Evolutionary conservation across 1,140 invertebrate genomes (phyloP).

Genomic region (Caenorhabditis inopinata): DNA sequence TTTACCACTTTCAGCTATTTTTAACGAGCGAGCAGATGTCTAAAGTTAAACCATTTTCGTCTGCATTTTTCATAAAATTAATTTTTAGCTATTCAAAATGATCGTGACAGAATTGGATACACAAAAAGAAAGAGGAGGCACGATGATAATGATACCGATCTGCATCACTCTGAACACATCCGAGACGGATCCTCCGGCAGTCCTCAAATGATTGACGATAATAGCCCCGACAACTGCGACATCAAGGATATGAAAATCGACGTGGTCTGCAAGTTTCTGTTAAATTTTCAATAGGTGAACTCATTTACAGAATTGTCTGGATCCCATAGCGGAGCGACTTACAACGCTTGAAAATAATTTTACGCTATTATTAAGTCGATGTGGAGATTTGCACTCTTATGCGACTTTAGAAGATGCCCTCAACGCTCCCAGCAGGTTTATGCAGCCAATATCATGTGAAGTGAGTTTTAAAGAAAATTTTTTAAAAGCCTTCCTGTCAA

Average conservation of each 20-base stretch:
- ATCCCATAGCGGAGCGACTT: slow-evolving; percentile 59
- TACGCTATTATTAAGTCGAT: slow-evolving; percentile 59
- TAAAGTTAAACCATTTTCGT: no score
- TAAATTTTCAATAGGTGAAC: no score
- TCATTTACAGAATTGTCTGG: background rate
- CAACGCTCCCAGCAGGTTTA: slow-evolving; percentile 56
- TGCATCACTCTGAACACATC: background rate
- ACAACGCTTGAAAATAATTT: slow-evolving; percentile 64
- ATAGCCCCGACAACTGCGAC: slow-evolving; percentile 3
- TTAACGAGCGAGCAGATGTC: no score
- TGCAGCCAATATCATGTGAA: slow-evolving; percentile 60
- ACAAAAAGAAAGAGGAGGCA: slow-evolving; percentile 59
- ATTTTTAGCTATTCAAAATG: slow-evolving; percentile 63
- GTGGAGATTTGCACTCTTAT: slow-evolving; percentile 54
- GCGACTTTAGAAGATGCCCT: slow-evolving; percentile 60
- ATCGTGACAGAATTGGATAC: slow-evolving; percentile 64
- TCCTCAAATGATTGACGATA: background rate
- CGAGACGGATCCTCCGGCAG: background rate
- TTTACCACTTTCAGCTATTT: no score
- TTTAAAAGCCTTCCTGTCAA: no score
- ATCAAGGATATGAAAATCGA: slow-evolving; percentile 35
- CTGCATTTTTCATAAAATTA: background rate
- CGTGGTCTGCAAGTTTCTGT: no score
- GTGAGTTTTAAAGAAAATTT: slow-evolving; percentile 34
- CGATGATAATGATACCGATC: background rate